phyloP scores from a whole-genome alignment of 2,888 invertebrate species.

The Leptinotarsa peninsularis region DNA sequence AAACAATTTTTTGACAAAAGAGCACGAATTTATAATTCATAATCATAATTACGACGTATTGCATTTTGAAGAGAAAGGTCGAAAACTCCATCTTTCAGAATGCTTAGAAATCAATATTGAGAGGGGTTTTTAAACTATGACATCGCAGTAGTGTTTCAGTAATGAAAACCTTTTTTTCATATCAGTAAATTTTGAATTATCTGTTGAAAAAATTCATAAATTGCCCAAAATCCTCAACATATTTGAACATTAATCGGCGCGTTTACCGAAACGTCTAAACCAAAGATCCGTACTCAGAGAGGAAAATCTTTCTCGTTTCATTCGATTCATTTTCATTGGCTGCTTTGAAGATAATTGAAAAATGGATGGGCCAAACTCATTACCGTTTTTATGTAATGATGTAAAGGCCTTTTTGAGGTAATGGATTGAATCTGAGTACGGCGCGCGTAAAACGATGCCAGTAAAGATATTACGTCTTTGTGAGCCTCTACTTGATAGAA shows the following conservation, averaged over 20 bases:
- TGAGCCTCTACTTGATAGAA: slow-evolving; percentile 6
- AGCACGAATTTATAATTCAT: too few species aligned
- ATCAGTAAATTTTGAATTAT: too few species aligned
- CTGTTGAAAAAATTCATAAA: too few species aligned
- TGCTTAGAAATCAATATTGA: too few species aligned
- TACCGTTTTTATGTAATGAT: slow-evolving; percentile 5
- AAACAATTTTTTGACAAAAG: too few species aligned
- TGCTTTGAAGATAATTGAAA: slow-evolving; percentile 25
- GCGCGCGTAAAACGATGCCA: slow-evolving; percentile 3
- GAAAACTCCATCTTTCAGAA: too few species aligned
- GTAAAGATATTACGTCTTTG: slow-evolving; percentile 8
- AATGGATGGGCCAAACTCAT: slow-evolving; percentile 20
- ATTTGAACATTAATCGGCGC: too few species aligned
- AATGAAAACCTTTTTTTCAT: too few species aligned
- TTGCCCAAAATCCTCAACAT: too few species aligned
- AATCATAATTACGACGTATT: too few species aligned
- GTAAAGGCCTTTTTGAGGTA: slow-evolving; percentile 16
- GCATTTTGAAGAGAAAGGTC: too few species aligned
- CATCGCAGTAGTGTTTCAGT: too few species aligned
- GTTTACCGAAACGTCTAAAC: background rate
- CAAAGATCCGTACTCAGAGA: background rate
- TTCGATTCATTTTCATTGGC: slow-evolving; percentile 10
- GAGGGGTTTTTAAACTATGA: fast-evolving
- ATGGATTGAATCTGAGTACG: slow-evolving; percentile 7
- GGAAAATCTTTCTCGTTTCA: background rate